phyloP scores from a whole-genome alignment of 2,113 vertebrate genomes.

The Ancistrus triradiatus region DNA sequence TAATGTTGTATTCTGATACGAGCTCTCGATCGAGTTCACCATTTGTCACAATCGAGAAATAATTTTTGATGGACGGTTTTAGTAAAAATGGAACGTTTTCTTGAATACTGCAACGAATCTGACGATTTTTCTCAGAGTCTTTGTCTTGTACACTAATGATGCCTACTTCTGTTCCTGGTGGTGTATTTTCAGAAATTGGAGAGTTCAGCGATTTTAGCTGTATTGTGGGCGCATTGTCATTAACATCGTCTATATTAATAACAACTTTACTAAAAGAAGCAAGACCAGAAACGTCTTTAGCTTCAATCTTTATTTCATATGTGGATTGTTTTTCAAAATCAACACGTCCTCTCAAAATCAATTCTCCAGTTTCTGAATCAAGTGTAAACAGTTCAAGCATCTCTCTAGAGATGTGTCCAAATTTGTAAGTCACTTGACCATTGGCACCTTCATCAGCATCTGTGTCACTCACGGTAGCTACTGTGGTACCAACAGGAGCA shows the following conservation, averaged over 20 bases:
- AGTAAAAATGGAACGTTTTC: constrained; percentile 59
- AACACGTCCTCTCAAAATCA: constrained; percentile 52
- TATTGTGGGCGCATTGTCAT: constrained; percentile 67
- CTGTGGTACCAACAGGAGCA: constrained; percentile 38
- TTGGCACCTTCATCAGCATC: constrained; percentile 62
- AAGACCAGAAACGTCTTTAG: constrained; percentile 65
- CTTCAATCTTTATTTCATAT: constrained; percentile 69
- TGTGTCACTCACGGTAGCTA: constrained; percentile 67
- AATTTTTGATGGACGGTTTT: constrained; percentile 54
- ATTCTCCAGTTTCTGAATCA: constrained; percentile 62
- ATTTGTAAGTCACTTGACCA: constrained; percentile 35
- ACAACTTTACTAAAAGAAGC: constrained; percentile 61
- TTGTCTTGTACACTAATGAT: constrained; percentile 65
- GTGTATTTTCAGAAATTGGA: constrained; percentile 54
- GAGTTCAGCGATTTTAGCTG: constrained; percentile 55
- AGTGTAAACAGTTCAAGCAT: constrained; percentile 51
- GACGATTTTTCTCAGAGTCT: constrained; percentile 60
- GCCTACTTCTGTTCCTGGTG: constrained; percentile 58
- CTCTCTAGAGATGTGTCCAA: constrained; percentile 18
- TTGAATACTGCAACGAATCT: constrained; percentile 56
- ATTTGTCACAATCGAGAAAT: constrained; percentile 30
- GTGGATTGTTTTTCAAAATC: constrained; percentile 63
- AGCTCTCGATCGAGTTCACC: constrained; percentile 32
- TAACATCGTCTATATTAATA: constrained; percentile 60
- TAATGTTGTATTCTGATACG: constrained; percentile 38